phyloP scores from a whole-genome alignment of 2,113 vertebrate genomes.

The Xenus cinereus region DNA sequence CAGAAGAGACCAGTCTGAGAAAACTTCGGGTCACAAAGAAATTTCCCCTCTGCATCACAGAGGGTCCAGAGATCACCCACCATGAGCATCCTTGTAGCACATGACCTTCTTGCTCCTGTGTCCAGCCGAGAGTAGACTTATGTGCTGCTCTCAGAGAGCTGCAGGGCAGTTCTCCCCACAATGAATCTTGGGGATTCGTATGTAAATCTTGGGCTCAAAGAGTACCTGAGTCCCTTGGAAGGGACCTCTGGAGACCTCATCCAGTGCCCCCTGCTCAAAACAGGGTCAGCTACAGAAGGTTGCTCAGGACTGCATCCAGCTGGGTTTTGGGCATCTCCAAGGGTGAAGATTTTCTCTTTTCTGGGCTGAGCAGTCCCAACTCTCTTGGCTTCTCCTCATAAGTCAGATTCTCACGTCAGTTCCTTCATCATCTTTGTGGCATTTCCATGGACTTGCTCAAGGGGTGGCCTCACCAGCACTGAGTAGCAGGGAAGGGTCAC shows the following conservation, averaged over 20 bases:
- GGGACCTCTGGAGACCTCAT: not conserved
- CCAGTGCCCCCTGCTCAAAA: not conserved
- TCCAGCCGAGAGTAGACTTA: not conserved
- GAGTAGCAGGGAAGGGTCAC: not conserved
- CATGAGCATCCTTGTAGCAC: fast-evolving
- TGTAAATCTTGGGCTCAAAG: not conserved
- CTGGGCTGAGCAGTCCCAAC: not conserved
- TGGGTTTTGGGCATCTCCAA: not conserved
- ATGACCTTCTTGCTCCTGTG: not conserved
- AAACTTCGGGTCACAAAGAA: not conserved
- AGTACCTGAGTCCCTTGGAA: not conserved
- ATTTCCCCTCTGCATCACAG: not conserved
- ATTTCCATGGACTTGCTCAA: not conserved
- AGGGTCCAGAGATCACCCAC: not conserved
- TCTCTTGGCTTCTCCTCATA: not conserved
- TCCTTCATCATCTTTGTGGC: not conserved
- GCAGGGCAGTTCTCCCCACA: not conserved
- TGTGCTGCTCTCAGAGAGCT: not conserved
- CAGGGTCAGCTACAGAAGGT: not conserved
- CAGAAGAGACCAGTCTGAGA: not conserved
- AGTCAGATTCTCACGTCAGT: not conserved
- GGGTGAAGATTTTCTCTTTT: not conserved
- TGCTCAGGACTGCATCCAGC: not conserved
- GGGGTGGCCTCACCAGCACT: not conserved
- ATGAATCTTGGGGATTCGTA: not conserved